These are phyloP conservation scores for Drosophila ambigua DNA, from an alignment of 1,140 invertebrate genomes.

Conservation along the genomic window DNA sequence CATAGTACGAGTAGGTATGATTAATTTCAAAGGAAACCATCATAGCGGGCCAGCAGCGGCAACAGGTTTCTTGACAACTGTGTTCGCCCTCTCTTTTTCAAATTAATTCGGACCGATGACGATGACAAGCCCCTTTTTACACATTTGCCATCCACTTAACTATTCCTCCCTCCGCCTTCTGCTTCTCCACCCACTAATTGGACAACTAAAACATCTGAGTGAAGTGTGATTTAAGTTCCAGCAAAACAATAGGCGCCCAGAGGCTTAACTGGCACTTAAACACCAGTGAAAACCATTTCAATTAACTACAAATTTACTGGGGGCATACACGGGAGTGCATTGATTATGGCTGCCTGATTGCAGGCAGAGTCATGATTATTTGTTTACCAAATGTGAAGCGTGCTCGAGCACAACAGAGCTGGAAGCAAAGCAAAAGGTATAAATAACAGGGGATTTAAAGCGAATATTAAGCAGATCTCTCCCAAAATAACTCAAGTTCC, in stretches of 20 bases:
- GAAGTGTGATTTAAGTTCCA: constrained; percentile 29
- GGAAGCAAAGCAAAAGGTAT: background rate
- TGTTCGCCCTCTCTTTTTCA: constrained; percentile 7
- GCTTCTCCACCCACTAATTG: constrained; percentile 8
- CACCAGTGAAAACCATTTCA: constrained; percentile 6
- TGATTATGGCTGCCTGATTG: background rate
- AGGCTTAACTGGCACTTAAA: constrained; percentile 4
- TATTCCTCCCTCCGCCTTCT: too few species aligned
- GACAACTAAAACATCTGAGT: constrained; percentile 23
- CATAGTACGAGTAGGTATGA: too few species aligned
- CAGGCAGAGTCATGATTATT: constrained; percentile 7
- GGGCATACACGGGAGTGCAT: background rate
- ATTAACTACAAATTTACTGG: constrained; percentile 14
- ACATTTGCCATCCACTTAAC: constrained; percentile 4
- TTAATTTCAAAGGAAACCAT: too few species aligned
- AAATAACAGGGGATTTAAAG: background rate
- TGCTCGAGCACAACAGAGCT: constrained; percentile 7
- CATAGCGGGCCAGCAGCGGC: constrained; percentile 6
- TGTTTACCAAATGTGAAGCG: constrained; percentile 20
- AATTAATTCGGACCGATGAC: background rate
- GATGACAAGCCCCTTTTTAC: constrained; percentile 47
- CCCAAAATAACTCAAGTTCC: too few species aligned
- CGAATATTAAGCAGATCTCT: background rate
- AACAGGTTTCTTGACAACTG: constrained; percentile 24
- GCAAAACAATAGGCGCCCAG: constrained; percentile 9